Evolutionary conservation across 2,888 invertebrate species (phyloP), one percentile per base, ranked within the genome.

Genomic region (Glomeris marginata): DNA sequence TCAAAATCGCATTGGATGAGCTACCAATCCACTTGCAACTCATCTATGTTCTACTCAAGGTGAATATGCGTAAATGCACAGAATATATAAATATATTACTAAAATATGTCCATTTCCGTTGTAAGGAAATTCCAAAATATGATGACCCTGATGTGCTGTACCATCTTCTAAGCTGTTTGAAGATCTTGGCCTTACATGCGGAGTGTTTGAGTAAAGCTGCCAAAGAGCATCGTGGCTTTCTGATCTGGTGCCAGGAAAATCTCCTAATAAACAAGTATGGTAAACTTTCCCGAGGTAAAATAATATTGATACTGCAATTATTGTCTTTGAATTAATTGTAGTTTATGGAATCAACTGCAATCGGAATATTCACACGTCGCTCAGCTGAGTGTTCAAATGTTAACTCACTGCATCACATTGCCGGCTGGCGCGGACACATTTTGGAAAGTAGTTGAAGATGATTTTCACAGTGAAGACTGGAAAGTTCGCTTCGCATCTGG

Each of bases 241-340:
- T 95, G 52, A 87, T 91, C 59, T 92, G 91, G 87, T 88, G 88
- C 57, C 92, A 98, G 66, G 91, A 94, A 68, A 92, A 92, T 66
- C 71, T 91, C 36, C 72, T 97, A 2, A 88, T 97, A 54, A 87
- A 88, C 64, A 88, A 86, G 90, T 90, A 69, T 67, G 72, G 21
- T 38, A 44, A 44, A 44, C 2, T 55, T 5, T 37, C 20, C 28
- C 38, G 13, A 50, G 2, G 22, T 36, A 38, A 20, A 28, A 21
- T 15, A 15, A 36, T 45, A 40, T 18, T 41, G 15, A 8, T 40
- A 37, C 21, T 36, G 22, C 3, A 49, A 40, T n/a, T 20, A 33
- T 18, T 45, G 1, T 46, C 34, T 49, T 35, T 22, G 15, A n/a
- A n/a, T 33, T 35, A 18, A 49, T 64, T 67, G 36, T 61, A 94